Conservation (phyloP, 2,888 invertebrate species). For the Phania funesta region DNA sequence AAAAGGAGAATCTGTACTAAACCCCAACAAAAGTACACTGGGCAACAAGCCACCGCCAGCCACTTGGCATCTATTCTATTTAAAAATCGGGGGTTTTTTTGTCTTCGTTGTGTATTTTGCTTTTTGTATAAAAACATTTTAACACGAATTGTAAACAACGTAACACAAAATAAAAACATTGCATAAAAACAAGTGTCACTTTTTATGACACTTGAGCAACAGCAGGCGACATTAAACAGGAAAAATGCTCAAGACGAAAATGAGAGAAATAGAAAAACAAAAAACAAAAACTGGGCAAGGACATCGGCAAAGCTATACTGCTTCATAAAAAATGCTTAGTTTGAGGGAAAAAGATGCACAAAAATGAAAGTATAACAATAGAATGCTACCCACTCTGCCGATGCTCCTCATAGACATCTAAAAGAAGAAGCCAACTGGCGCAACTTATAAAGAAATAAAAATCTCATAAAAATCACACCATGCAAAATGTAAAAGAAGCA, state of each 20-base stretch:
- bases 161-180: slow-evolving; percentile 65
- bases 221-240: slow-evolving; percentile 66
- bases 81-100: slow-evolving; percentile 35
- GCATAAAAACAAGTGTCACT: slow-evolving; percentile 66
- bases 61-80: slow-evolving; percentile 58
- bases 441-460: slow-evolving; percentile 43
- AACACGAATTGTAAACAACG: slow-evolving; percentile 67
- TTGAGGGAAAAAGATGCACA: slow-evolving; percentile 6
- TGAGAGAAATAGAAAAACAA: neutral
- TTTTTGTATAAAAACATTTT: slow-evolving; percentile 58
- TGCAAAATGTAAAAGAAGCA: slow-evolving; percentile 47
- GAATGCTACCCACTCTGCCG: slow-evolving; percentile 30
- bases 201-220: slow-evolving; percentile 67
- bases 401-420: slow-evolving; percentile 45
- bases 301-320: slow-evolving; percentile 9
- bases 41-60: slow-evolving; percentile 24
- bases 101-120: slow-evolving; percentile 14
- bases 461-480: slow-evolving; percentile 57
- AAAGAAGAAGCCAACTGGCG: slow-evolving; percentile 24
- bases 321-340: neutral
- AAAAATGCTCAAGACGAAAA: slow-evolving; percentile 55
- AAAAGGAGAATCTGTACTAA: neutral
- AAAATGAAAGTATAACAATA: slow-evolving; percentile 40
- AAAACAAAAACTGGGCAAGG: slow-evolving; percentile 43
- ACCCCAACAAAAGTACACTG: slow-evolving; percentile 9